phyloP scores from a whole-genome alignment of 2,113 vertebrate genomes.

The Gasterosteus aculeatus region DNA sequence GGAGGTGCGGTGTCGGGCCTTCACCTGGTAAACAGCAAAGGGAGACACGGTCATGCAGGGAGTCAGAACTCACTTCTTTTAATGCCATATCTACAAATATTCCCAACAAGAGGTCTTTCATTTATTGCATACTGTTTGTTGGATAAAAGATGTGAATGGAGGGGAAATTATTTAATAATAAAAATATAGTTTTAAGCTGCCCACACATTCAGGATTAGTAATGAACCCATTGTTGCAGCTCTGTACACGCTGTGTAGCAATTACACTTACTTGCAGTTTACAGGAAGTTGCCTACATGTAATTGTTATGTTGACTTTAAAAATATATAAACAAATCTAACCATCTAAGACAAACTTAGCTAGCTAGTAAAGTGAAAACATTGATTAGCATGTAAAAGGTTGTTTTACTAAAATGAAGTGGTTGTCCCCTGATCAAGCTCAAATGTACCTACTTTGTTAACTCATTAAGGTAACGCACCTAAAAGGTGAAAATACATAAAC shows the following conservation, averaged over 20 bases:
- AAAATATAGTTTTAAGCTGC: background rate
- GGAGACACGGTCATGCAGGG: conserved; percentile 15
- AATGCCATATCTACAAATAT: background rate
- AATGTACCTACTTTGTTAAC: background rate
- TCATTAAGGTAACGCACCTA: background rate
- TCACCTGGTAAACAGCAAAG: conserved; percentile 74
- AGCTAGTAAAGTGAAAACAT: background rate
- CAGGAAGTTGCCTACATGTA: background rate
- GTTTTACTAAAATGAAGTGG: background rate
- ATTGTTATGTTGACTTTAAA: background rate
- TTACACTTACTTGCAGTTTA: background rate
- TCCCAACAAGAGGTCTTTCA: background rate
- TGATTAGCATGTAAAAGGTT: background rate
- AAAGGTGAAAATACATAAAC: background rate
- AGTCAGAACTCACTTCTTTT: background rate
- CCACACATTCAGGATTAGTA: background rate
- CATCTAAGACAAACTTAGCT: background rate
- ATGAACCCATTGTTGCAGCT: conserved; percentile 7
- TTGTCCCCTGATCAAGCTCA: background rate
- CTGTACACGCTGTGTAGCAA: background rate
- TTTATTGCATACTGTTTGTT: background rate
- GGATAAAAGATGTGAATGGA: background rate
- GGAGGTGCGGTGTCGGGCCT: conserved; percentile 28
- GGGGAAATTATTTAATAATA: background rate
- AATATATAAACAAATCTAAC: background rate